Evolutionary conservation across 2,797 vertebrate species (phyloP), one percentile per base, ranked within the genome.

Genomic region (Coendou prehensilis): DNA sequence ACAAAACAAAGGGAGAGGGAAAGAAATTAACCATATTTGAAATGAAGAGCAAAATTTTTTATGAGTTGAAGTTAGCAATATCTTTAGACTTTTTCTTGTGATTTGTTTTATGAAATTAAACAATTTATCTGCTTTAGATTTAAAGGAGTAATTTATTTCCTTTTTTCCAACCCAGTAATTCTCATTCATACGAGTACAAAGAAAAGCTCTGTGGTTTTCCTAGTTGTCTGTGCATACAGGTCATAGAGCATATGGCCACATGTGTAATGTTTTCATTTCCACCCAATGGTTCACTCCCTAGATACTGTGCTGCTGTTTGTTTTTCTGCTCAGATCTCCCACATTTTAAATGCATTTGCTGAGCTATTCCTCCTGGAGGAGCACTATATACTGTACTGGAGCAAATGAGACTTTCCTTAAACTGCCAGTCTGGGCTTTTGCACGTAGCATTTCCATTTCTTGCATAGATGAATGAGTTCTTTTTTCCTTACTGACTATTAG

Each of bases 191-290:
- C 23, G 47, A 93, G 59, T 71, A 0, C 26, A 92, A 69, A 75
- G 57, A 82, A 85, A 56, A 41, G 28, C 3, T 26, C 33, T 37
- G 20, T 82, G 45, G 13, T 52, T 85, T 91, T 90, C 85, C 71
- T 56, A 2, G 45, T n/a, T 22, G 9, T 67, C 22, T n/a, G 17
- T 79, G 33, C 47, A 33, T 15, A 3, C 1, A 41, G 52, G 23
- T 82, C 67, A 3, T 3, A 63, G 87, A 69, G 23, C 84, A 23
- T 41, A 33, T 28, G 33, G 37, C 22, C 18, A 52, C 37, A 11
- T 45, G 45, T n/a, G 17, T 89, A 75, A 52, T 86, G 84, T 95
- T 97, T 93, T 81, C 33, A 57, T 97, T 96, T 96, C 94, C 91
- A 78, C 41, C 0, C 4, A 30, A 73, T 54, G 10, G 18, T 64